Conservation (phyloP, 2,113 vertebrate genomes). For the Eudyptes chrysolophus region DNA sequence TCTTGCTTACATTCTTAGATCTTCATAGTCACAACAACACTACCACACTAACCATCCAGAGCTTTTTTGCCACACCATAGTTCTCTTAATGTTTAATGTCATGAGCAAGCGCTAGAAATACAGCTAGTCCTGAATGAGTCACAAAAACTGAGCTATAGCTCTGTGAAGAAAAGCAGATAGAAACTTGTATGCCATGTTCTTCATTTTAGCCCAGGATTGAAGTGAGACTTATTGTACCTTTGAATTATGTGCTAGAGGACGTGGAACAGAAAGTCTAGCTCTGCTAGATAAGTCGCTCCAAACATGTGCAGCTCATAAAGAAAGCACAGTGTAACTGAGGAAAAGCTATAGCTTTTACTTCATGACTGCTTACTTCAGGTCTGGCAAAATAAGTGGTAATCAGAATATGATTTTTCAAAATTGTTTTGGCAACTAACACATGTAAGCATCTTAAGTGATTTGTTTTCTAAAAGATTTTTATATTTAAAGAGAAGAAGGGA, state of each 20-base stretch:
- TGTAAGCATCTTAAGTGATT: not conserved
- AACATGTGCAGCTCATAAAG: not conserved
- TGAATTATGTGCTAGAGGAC: not conserved
- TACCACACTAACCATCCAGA: not conserved
- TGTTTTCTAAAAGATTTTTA: not conserved
- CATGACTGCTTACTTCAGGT: not conserved
- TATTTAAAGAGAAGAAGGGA: not conserved
- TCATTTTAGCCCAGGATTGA: not conserved
- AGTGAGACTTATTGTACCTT: not conserved
- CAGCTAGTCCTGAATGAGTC: not conserved
- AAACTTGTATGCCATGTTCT: not conserved
- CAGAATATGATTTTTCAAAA: not conserved
- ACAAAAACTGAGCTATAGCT: not conserved
- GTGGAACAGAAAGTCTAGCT: not conserved
- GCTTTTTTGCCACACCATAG: not conserved
- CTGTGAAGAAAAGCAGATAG: not conserved
- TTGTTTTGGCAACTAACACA: not conserved
- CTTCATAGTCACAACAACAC: not conserved
- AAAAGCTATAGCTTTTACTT: not conserved
- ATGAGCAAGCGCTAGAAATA: not conserved
- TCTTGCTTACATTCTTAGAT: not conserved
- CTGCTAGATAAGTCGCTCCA: not conserved
- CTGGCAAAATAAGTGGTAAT: not conserved
- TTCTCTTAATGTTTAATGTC: not conserved
- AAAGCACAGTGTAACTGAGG: not conserved